Evolutionary conservation across 2,797 vertebrate genomes (phyloP).

Genomic region (Avahi laniger): DNA sequence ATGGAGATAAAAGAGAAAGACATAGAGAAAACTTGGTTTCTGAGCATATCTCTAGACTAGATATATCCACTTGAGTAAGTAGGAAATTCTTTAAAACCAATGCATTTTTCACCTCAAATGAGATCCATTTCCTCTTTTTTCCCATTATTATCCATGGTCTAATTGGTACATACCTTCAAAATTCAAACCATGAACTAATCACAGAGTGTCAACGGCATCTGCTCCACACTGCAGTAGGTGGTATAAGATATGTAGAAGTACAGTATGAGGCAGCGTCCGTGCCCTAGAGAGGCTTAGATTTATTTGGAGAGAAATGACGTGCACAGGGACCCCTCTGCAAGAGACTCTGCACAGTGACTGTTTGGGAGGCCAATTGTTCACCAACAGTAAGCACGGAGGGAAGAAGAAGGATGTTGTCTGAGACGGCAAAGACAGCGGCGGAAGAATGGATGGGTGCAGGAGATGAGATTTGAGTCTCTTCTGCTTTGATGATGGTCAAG

Average conservation of each 20-base stretch:
- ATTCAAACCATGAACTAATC: background rate
- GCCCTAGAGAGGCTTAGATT: background rate
- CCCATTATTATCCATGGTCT: background rate
- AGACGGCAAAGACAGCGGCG: background rate
- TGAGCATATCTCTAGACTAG: background rate
- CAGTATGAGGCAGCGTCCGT: background rate
- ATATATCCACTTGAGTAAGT: background rate
- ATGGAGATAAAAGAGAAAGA: background rate
- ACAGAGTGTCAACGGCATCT: background rate
- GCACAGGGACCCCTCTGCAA: background rate
- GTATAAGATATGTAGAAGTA: background rate
- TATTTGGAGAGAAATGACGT: background rate
- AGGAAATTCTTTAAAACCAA: conserved; percentile 20
- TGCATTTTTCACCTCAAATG: background rate
- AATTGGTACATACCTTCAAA: background rate
- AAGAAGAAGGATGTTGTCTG: background rate
- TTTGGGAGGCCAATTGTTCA: background rate
- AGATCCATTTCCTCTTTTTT: background rate
- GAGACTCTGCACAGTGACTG: background rate
- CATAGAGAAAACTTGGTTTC: background rate
- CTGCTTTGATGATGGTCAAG: background rate
- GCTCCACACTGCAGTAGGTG: background rate
- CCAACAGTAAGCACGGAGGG: background rate
- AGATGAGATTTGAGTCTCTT: background rate
- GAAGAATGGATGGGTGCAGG: background rate